These are phyloP conservation scores for Murina feae DNA, from an alignment of 2,113 vertebrate genomes.

Conservation along the genomic window DNA sequence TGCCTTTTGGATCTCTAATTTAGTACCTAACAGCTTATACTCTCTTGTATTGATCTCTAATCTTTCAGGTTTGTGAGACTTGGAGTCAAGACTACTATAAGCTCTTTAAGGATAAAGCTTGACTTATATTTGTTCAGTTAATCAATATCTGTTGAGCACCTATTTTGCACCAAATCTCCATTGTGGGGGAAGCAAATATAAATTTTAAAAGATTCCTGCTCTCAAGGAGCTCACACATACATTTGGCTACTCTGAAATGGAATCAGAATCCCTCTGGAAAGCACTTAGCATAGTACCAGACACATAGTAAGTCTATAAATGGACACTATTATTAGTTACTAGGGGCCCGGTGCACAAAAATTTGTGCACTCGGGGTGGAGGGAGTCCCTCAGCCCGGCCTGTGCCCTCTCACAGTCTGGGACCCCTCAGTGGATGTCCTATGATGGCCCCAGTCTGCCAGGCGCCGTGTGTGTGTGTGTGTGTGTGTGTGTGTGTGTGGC, in stretches of 20 bases:
- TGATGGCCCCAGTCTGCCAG: too few relatives aligned
- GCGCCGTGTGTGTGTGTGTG: too few relatives aligned
- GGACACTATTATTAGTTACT: too few relatives aligned
- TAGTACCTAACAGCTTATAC: background rate
- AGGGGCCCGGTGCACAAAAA: too few relatives aligned
- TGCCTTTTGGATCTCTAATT: background rate
- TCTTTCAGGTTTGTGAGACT: background rate
- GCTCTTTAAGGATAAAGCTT: background rate
- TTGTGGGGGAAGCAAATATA: slow-evolving; percentile 4
- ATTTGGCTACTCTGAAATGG: background rate
- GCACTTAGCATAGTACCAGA: background rate
- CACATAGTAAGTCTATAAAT: slow-evolving; percentile 21
- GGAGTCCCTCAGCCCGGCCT: too few relatives aligned
- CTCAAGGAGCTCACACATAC: background rate
- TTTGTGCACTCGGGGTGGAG: too few relatives aligned
- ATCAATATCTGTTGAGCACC: slow-evolving; percentile 36
- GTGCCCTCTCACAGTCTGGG: too few relatives aligned
- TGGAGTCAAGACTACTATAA: background rate
- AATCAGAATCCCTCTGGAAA: slow-evolving; percentile 40
- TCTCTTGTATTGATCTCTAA: background rate
- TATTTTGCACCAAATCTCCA: slow-evolving; percentile 4
- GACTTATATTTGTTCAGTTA: slow-evolving; percentile 29
- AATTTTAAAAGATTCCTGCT: slow-evolving; percentile 7
- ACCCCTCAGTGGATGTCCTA: too few relatives aligned
- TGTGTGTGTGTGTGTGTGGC: too few relatives aligned